Conservation (phyloP, 1,140 invertebrate genomes). For the Aradophagus sp. region DNA sequence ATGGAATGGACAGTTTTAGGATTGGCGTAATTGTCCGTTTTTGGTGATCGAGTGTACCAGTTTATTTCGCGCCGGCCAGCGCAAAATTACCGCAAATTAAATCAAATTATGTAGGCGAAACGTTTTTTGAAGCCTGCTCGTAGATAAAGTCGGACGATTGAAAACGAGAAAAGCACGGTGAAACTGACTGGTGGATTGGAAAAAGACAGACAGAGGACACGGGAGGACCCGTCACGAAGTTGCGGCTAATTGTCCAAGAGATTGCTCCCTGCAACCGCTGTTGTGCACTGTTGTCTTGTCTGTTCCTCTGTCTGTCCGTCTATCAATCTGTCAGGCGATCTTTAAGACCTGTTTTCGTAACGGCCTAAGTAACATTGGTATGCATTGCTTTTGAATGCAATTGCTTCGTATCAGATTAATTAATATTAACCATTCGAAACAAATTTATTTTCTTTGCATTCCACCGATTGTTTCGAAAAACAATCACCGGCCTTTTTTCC, state of each 20-base stretch:
- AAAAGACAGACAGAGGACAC: slow-evolving; percentile 60
- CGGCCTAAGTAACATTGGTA: slow-evolving; percentile 49
- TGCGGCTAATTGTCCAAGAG: slow-evolving; percentile 73
- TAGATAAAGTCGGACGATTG: slow-evolving; percentile 16
- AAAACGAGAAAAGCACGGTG: slow-evolving; percentile 13
- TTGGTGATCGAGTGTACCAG: too few relatives aligned
- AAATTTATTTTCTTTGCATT: slow-evolving; percentile 38
- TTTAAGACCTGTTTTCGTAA: slow-evolving; percentile 55
- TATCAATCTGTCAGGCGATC: slow-evolving; percentile 55
- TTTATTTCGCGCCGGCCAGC: too few relatives aligned
- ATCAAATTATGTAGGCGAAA: not conserved
- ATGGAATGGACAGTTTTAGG: too few relatives aligned
- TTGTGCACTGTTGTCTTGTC: slow-evolving; percentile 57
- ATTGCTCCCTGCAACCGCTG: slow-evolving; percentile 69
- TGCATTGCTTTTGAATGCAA: slow-evolving; percentile 47
- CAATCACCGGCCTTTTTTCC: slow-evolving; percentile 11
- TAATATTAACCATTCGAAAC: slow-evolving; percentile 50
- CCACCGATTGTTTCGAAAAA: slow-evolving; percentile 20
- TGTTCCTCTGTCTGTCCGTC: slow-evolving; percentile 54
- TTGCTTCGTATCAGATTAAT: slow-evolving; percentile 52
- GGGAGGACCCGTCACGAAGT: slow-evolving; percentile 73
- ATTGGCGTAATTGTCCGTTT: too few relatives aligned
- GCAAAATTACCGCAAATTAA: too few relatives aligned
- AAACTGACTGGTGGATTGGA: slow-evolving; percentile 33
- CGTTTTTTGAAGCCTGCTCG: too few relatives aligned